phyloP scores from a whole-genome alignment of 2,888 invertebrate genomes.

The Drosophila borborema region DNA sequence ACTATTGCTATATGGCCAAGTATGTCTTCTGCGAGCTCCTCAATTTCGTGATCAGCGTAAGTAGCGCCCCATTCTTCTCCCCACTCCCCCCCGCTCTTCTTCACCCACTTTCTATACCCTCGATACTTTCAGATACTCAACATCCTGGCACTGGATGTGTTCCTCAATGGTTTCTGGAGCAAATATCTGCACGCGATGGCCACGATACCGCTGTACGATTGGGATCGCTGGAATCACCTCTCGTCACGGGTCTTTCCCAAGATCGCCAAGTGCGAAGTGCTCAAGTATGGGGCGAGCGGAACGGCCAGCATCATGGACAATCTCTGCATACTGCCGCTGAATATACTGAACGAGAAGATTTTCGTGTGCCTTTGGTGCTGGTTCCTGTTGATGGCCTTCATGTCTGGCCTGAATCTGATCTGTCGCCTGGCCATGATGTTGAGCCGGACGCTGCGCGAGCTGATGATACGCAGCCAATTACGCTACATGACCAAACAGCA shows the following conservation, averaged over 20 bases:
- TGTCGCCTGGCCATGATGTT: conserved; percentile 89
- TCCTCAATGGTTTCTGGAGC: conserved; percentile 83
- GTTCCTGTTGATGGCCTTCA: conserved; percentile 88
- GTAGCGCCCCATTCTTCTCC: conserved; percentile 79
- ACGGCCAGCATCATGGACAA: conserved; percentile 92
- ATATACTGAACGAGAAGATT: conserved; percentile 92
- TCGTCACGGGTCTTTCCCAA: conserved; percentile 85
- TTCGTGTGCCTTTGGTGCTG: conserved; percentile 92
- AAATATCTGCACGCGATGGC: conserved; percentile 80
- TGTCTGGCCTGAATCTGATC: conserved; percentile 88
- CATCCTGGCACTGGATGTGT: conserved; percentile 79
- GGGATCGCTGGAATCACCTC: conserved; percentile 82
- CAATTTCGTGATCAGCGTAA: conserved; percentile 91
- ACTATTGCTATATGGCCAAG: conserved; percentile 87
- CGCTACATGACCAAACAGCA: conserved; percentile 75
- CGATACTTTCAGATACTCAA: conserved; percentile 72
- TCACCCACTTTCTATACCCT: not conserved
- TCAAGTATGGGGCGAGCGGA: conserved; percentile 94
- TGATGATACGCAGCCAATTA: conserved; percentile 77
- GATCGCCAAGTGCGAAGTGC: conserved; percentile 95
- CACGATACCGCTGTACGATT: conserved; percentile 79
- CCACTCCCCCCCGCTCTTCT: not conserved
- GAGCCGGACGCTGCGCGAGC: conserved; percentile 72
- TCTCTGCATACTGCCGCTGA: conserved; percentile 90
- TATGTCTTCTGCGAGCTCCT: conserved; percentile 91